Percentiles rank a stretch among this genome's conserved stretches.
phyloP scores from a whole-genome alignment of 1,140 invertebrate genomes.

The Heterodera carotae region DNA sequence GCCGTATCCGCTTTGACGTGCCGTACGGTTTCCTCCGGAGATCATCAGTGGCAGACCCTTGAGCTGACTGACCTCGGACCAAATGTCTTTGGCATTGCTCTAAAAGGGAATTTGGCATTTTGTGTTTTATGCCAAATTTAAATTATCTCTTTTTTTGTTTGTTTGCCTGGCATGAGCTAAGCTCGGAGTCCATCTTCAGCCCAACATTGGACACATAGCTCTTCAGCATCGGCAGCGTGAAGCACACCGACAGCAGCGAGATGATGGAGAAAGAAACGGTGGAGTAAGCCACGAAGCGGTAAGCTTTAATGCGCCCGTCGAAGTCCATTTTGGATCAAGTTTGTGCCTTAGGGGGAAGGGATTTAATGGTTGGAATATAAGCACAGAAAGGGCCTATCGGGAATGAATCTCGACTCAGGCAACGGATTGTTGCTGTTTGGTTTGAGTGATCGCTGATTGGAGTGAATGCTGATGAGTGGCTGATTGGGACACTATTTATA shows the following conservation, averaged over 20 bases:
- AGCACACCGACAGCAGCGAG: constrained; percentile 49
- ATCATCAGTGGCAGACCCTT: constrained; percentile 57
- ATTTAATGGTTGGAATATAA: neutral
- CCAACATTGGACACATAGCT: constrained; percentile 60
- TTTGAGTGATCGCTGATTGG: neutral
- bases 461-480: neutral
- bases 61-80: constrained; percentile 62
- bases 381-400: too few relatives aligned
- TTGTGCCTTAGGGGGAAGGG: neutral
- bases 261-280: constrained; percentile 56
- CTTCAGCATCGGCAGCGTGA: constrained; percentile 64
- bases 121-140: neutral
- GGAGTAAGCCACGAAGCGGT: constrained; percentile 48
- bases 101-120: constrained; percentile 30
- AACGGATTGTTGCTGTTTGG: too few relatives aligned
- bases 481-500: neutral
- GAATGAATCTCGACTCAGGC: too few relatives aligned
- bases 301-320: constrained; percentile 43
- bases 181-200: constrained; percentile 60
- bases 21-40: constrained; percentile 52
- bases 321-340: neutral
- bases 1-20: constrained; percentile 48
- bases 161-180: constrained; percentile 57
- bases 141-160: too few relatives aligned
- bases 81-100: constrained; percentile 65